A percentile compares a stretch with the other conserved stretches of the same genome.
Conservation (phyloP, 2,797 vertebrate species). For the Zenarchopterus dispar region DNA sequence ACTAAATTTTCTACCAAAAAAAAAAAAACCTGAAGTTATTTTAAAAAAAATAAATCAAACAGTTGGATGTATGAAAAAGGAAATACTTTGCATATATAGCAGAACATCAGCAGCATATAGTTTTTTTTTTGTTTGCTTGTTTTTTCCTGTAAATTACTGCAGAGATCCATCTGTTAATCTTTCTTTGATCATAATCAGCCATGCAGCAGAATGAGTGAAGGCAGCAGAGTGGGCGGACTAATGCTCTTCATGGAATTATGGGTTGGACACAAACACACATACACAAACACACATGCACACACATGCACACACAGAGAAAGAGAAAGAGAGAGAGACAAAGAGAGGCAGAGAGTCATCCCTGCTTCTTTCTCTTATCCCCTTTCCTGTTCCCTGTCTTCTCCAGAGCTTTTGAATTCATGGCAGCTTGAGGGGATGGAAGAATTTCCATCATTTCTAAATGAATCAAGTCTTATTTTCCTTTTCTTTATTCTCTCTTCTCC, state of each 20-base stretch:
- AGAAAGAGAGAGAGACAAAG: too few relatives aligned
- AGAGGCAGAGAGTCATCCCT: constrained; percentile 3
- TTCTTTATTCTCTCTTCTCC: constrained; percentile 29
- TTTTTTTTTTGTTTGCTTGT: not conserved
- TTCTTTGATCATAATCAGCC: constrained; percentile 64
- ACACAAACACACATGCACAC: constrained; percentile 14
- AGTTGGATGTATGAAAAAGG: too few relatives aligned
- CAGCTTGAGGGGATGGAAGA: constrained; percentile 55
- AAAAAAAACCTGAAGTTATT: too few relatives aligned
- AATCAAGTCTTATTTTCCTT: constrained; percentile 66
- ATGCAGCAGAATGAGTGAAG: constrained; percentile 45
- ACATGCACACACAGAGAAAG: constrained; percentile 4
- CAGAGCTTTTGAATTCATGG: constrained; percentile 40
- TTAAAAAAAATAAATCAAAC: too few relatives aligned
- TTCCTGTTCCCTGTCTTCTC: constrained; percentile 31
- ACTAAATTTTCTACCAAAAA: too few relatives aligned
- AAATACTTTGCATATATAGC: constrained; percentile 16
- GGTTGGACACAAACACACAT: constrained; percentile 34
- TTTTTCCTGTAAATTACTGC: constrained; percentile 26
- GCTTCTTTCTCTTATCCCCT: constrained; percentile 9
- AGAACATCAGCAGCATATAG: constrained; percentile 25
- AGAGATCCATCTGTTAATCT: constrained; percentile 50
- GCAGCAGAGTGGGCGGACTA: constrained; percentile 58
- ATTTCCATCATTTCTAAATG: constrained; percentile 69
- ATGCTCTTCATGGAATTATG: constrained; percentile 60